phyloP scores from a whole-genome alignment of 2,797 vertebrate species.

The Microchirus variegatus region DNA sequence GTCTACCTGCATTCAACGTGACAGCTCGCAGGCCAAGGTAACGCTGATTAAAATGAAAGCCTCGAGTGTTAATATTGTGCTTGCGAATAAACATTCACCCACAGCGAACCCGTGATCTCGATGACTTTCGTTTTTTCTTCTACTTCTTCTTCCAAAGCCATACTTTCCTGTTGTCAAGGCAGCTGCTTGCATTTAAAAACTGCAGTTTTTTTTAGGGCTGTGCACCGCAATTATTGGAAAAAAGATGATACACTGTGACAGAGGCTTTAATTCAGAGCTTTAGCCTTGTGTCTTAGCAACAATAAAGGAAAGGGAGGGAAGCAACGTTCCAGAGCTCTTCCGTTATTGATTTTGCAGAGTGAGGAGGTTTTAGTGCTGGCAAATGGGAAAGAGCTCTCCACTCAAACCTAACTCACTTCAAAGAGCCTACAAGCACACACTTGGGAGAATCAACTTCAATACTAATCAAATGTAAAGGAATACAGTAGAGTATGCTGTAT shows the following conservation, averaged over 20 bases:
- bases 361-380: slow-evolving; percentile 40
- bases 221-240: slow-evolving; percentile 35
- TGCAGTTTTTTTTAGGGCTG: slow-evolving; percentile 19
- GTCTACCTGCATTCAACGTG: slow-evolving; percentile 31
- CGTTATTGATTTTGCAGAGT: slow-evolving; percentile 53
- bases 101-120: slow-evolving; percentile 16
- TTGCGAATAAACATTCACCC: slow-evolving; percentile 32
- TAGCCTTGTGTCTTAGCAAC: slow-evolving; percentile 69
- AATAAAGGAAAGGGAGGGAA: slow-evolving; percentile 40
- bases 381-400: slow-evolving; percentile 48
- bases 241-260: slow-evolving; percentile 32
- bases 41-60: slow-evolving; percentile 31
- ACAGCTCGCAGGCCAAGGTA: slow-evolving; percentile 16
- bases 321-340: slow-evolving; percentile 35
- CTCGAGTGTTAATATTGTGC: slow-evolving; percentile 15
- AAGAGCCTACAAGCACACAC: slow-evolving; percentile 46
- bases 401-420: slow-evolving; percentile 54
- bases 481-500: slow-evolving; percentile 7
- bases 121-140: slow-evolving; percentile 3
- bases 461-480: slow-evolving; percentile 48
- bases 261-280: slow-evolving; percentile 42
- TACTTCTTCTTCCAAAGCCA: slow-evolving; percentile 32
- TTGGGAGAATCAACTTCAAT: slow-evolving; percentile 40
- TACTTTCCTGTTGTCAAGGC: slow-evolving; percentile 43
- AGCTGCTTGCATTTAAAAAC: neutral